Conservation (phyloP, 2,113 vertebrate genomes). For the Salvelinus namaycush region DNA sequence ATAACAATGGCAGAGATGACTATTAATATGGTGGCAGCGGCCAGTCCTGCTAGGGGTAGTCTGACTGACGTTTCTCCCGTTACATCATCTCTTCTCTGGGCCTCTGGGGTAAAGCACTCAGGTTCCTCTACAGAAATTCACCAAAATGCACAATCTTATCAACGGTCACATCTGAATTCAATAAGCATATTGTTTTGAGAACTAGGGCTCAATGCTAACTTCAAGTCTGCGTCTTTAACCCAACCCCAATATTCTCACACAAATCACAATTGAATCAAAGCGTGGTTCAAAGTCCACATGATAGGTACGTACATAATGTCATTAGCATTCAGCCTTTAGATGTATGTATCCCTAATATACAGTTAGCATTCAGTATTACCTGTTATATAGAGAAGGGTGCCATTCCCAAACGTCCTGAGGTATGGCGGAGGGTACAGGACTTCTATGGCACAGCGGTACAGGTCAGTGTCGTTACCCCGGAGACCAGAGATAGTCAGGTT, state of each 20-base stretch:
- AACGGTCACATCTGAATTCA: no score
- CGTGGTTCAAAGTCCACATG: no score
- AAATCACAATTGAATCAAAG: no score
- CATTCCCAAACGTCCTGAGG: constrained; percentile 53
- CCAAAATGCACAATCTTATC: no score
- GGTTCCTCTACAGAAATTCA: constrained; percentile 22
- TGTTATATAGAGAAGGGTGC: constrained; percentile 61
- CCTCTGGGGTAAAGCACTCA: neutral
- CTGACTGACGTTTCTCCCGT: neutral
- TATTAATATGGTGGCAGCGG: constrained; percentile 25
- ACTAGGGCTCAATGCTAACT: no score
- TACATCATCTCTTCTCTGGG: neutral
- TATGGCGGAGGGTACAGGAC: constrained; percentile 67
- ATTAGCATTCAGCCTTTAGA: no score
- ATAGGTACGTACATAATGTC: no score
- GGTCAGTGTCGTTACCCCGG: constrained; percentile 59
- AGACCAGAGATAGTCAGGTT: constrained; percentile 60
- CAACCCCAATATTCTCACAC: no score
- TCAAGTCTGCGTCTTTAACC: no score
- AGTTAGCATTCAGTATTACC: constrained; percentile 45
- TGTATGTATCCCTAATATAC: no score
- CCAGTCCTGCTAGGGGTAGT: neutral
- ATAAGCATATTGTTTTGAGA: no score
- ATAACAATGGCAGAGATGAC: constrained; percentile 38
- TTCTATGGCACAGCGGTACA: constrained; percentile 63